A percentile compares a stretch with the other conserved stretches of the same genome.
These are phyloP conservation scores for Pogonophryne albipinna DNA, from an alignment of 2,797 vertebrate species.

Conservation along the genomic window DNA sequence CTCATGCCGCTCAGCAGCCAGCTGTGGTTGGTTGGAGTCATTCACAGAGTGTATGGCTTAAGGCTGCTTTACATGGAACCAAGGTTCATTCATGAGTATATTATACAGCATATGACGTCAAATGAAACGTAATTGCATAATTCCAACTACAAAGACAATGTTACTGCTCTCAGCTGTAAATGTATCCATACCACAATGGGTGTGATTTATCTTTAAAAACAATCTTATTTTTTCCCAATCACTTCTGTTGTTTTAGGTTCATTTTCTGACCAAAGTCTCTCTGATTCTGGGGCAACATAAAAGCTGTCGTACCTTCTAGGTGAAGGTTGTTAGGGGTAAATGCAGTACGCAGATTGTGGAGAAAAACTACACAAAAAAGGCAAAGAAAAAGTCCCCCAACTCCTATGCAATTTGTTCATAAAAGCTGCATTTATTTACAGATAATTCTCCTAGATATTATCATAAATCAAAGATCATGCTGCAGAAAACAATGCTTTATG, in stretches of 20 bases:
- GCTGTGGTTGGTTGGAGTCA: conserved; percentile 22
- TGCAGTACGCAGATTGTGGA: not conserved
- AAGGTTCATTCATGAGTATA: conserved; percentile 8
- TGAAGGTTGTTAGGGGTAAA: not conserved
- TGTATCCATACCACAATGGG: not conserved
- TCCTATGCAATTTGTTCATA: not conserved
- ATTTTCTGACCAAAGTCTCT: not conserved
- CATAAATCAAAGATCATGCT: not conserved
- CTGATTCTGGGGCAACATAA: too few species aligned
- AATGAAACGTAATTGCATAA: conserved; percentile 2
- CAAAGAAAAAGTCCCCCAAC: not conserved
- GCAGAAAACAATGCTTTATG: not conserved
- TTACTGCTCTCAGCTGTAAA: not conserved
- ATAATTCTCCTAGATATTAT: not conserved
- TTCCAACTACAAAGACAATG: not conserved
- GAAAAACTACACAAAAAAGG: not conserved
- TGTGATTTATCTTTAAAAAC: not conserved
- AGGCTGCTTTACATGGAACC: conserved; percentile 7
- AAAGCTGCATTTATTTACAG: not conserved
- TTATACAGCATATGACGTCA: conserved; percentile 1
- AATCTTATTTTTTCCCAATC: not conserved
- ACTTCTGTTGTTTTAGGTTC: not conserved
- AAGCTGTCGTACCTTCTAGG: not conserved
- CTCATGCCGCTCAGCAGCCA: conserved; percentile 7
- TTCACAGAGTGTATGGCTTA: conserved; percentile 6